Percentiles rank a stretch among this genome's conserved stretches.
Conservation (phyloP, 2,797 vertebrate species). For the Rhinella marina region DNA sequence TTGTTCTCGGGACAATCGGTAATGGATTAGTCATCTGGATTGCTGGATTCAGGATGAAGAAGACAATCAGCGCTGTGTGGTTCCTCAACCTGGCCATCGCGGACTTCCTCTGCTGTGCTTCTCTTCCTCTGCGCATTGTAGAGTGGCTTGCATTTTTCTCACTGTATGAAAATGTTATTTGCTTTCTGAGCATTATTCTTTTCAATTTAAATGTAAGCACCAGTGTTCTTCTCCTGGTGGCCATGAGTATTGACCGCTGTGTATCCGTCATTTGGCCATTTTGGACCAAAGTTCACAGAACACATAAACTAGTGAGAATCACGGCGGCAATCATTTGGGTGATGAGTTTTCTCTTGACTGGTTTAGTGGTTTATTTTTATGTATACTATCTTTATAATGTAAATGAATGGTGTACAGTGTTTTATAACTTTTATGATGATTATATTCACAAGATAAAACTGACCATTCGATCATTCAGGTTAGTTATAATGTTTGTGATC, state of each 20-base stretch:
- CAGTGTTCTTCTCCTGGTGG: conserved; percentile 26
- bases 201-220: conserved; percentile 7
- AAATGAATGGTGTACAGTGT: neutral
- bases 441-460: too few species aligned
- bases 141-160: neutral
- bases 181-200: neutral
- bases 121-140: conserved; percentile 16
- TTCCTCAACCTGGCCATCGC: conserved; percentile 22
- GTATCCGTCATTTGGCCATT: conserved; percentile 13
- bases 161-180: neutral
- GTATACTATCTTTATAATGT: neutral
- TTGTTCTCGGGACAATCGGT: neutral
- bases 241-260: conserved; percentile 45
- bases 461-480: too few species aligned
- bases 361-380: neutral
- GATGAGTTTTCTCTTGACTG: conserved; percentile 7
- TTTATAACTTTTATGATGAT: conserved; percentile 77
- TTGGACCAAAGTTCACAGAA: conserved; percentile 14
- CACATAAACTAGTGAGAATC: neutral
- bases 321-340: conserved; percentile 50
- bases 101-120: conserved; percentile 32
- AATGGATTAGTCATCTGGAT: neutral
- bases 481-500: neutral
- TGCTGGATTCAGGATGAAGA: conserved; percentile 45
- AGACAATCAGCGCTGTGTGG: conserved; percentile 22